Evolutionary conservation across 2,888 invertebrate species (phyloP), one percentile per base, ranked within the genome.

Genomic region (Hypomecis atomaria): DNA sequence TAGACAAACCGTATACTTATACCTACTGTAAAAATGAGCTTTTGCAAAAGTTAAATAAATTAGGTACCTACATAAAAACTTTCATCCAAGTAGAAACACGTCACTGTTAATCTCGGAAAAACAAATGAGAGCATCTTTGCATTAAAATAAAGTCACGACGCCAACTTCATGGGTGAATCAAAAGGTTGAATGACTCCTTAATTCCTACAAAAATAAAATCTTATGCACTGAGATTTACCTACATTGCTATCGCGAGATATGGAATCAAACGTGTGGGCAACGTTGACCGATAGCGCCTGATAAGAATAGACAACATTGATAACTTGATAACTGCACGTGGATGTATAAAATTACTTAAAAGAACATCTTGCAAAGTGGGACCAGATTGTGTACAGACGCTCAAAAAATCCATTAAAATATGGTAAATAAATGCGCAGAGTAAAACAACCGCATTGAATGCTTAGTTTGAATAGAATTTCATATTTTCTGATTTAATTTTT

Each of bases 261-360:
- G 43, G 23, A 48, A 54, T 50, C 55, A 54, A 55, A 55, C 47
- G 57, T 59, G 36, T 40, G 65, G 54, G 65, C 13, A n/a, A 38
- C n/a, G 34, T 62, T 72, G 76, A 72, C 74, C 71, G 76, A 74
- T 74, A 76, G 71, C 69, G 60, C 2, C n/a, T 50, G 68, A 70
- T 69, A 71, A 68, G 54, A 45, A 56, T 8, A 53, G 7, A 59
- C 44, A 13, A 56, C 43, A n/a, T 37, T 44, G 59, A 59, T 52
- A 42, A 10, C 8, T 37, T 44, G 59, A 59, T 52, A 42, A 10
- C 8, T 10, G 52, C 54, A 50, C 54, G 59, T 49, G 23, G 34
- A 55, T 44, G 42, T 40, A 37, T 11, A 8, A 44, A 49, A 59
- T 47, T 53, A 58, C n/a, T n/a, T n/a, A n/a, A n/a, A n/a, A n/a